These are phyloP conservation scores for Ctenodactylus gundi DNA, from an alignment of 2,113 vertebrate species.

Conservation along the genomic window DNA sequence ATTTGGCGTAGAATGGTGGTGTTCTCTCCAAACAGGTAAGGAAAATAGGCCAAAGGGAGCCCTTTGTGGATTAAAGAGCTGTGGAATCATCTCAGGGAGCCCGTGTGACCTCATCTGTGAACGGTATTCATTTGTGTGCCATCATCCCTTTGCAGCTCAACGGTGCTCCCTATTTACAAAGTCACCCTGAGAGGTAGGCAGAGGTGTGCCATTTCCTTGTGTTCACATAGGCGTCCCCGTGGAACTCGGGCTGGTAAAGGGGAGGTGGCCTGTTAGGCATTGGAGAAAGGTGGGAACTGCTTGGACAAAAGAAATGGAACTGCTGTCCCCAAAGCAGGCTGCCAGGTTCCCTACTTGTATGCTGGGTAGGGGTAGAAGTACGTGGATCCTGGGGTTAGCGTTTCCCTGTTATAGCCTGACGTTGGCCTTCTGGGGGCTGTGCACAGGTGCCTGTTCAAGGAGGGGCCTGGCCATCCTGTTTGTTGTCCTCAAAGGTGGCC, in stretches of 20 bases:
- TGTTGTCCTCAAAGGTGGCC: neutral
- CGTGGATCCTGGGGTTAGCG: neutral
- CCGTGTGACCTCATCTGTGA: neutral
- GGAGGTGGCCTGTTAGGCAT: neutral
- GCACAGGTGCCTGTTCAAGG: neutral
- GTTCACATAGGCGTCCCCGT: neutral
- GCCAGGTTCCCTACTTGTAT: neutral
- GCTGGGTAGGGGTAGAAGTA: neutral
- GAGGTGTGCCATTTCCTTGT: too few relatives aligned
- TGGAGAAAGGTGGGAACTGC: neutral
- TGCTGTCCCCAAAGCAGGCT: neutral
- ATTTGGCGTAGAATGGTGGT: neutral
- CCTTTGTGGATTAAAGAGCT: neutral
- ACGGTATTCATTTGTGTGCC: fast-evolving
- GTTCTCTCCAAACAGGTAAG: neutral
- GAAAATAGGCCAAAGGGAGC: neutral
- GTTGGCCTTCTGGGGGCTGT: fast-evolving
- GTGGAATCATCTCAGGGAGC: neutral
- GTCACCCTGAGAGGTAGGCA: neutral
- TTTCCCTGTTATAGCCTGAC: neutral
- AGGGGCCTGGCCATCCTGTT: neutral
- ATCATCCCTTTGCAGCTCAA: neutral
- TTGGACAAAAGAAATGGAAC: neutral
- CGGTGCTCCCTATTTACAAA: neutral
- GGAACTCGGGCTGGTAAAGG: neutral